Base-by-base conservation (phyloP, 2,113 vertebrate genomes). In the Barbus barbus region DNA sequence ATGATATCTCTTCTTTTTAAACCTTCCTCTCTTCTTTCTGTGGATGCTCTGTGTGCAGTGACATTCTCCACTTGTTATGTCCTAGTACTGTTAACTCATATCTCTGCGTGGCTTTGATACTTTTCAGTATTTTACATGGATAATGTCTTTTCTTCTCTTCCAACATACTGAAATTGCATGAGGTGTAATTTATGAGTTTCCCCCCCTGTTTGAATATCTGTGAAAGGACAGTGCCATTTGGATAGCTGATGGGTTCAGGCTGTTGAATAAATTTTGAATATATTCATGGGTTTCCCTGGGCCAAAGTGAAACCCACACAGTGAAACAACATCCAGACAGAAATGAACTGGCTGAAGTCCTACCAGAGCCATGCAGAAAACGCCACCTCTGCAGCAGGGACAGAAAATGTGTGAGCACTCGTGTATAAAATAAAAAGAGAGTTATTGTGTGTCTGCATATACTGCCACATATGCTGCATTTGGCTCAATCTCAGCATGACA, bases 201-300 rank as follows among this genome's bases (percentile, higher is more conserved):
- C 24, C 58, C 11, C n/a, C 26, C 12, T 28, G n/a, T 48, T 36
- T 82, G 61, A 56, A 36, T 81, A 22, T 48, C 36, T 80, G 67
- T 63, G 56, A 85, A 41, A 75, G n/a, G n/a, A n/a, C n/a, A n/a
- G 6, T 0, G 16, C 22, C 9, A 36, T 76, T 56, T 33, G 74
- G 26, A 53, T 58, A 9, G 53, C 13, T 78, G 56, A 61, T 41
- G 2, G 13, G 33, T 61, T 61, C 36, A 86, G 31, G 26, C 38
- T 24, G 22, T 24, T 7, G 81, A 71, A 78, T 75, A 65, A 60
- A 72, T 82, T 82, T 84, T 86, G 81, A 88, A 88, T 85, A 80
- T 53, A 88, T 90, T 84, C 67, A 84, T 79, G 81, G 61, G 48
- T 67, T 87, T 84, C 79, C 83, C 85, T 82, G 89, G 51, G 53